Base-by-base conservation (phyloP, 2,888 invertebrate species). In the Aquatica leii region DNA sequence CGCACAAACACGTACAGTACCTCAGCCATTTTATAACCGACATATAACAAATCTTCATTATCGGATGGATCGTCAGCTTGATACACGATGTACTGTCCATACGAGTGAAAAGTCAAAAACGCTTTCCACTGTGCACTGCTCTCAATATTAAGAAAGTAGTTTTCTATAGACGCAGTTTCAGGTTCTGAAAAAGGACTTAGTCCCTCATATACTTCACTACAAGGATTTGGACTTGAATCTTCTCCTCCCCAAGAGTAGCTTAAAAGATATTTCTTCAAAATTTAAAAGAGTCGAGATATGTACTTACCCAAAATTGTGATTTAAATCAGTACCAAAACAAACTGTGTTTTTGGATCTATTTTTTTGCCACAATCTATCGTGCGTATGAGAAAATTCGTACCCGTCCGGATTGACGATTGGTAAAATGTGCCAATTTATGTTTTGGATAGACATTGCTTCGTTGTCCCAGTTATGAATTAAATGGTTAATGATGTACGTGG, bases 31-130 rank as follows among this genome's bases (percentile, higher is more conserved):
- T 86, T 84, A 34, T 87, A 86, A 12, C 90, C 93, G n/a, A 92
- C 86, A 11, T 76, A 78, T 70, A 92, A 86, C 62, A 94, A 83
- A 62, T 93, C 90, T 58, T 84, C 79, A 73, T 90, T 84, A 78
- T 92, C 91, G 64, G 89, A 87, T 0, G 93, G 89, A 2, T 90
- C 85, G 17, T 94, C 94, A 94, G 94, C 95, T 6, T 94, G 94
- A 76, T 92, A 92, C 5, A 95, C 82, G 56, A 94, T 87, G 76
- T 91, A 92, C 74, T 96, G 93, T 0, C 93, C 93, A 69, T 94
- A 94, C 73, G 93, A 93, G 79, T 94, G 93, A 81, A 93, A 93
- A 0, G 93, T 89, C 56, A 93, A 73, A 74, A 89, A 93, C 0
- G 89, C 91, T 78, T 88, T 85, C 82, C 89, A 89, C 49, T 87